These are phyloP conservation scores for Enteromius unitaeniatus DNA, from an alignment of 2,797 vertebrate species.

Conservation along the genomic window DNA sequence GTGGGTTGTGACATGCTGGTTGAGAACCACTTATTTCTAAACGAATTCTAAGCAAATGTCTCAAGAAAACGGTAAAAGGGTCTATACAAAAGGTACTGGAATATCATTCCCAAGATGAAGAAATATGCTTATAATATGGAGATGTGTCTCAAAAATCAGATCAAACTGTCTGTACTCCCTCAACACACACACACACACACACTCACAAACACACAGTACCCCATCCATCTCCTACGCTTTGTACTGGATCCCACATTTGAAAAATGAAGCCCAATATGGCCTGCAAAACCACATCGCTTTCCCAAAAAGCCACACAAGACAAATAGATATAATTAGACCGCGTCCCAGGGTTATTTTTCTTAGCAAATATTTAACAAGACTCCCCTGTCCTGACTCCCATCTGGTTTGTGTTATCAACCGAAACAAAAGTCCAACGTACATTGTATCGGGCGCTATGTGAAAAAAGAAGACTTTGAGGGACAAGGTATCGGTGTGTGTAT, in stretches of 20 bases:
- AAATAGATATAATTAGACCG: constrained; percentile 80
- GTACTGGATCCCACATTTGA: constrained; percentile 77
- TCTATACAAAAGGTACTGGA: neutral
- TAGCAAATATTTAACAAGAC: constrained; percentile 86
- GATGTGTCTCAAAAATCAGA: constrained; percentile 34
- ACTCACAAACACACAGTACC: constrained; percentile 14
- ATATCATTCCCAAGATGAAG: constrained; percentile 28
- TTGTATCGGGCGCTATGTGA: constrained; percentile 67
- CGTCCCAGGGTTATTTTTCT: constrained; percentile 85
- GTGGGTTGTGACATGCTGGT: neutral
- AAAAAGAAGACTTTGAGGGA: constrained; percentile 74
- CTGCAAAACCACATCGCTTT: constrained; percentile 75
- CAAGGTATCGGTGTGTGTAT: constrained; percentile 72
- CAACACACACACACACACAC: constrained; percentile 12
- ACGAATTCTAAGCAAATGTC: neutral
- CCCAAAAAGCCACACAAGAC: constrained; percentile 79
- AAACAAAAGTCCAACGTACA: constrained; percentile 76
- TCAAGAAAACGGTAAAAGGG: neutral
- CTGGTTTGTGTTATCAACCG: constrained; percentile 83
- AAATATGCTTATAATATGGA: constrained; percentile 30
- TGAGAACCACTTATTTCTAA: constrained; percentile 1
- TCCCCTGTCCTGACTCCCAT: constrained; percentile 77
- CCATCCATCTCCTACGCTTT: constrained; percentile 64
- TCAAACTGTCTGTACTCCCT: constrained; percentile 24
- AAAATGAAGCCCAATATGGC: constrained; percentile 76